Evolutionary conservation across 2,888 invertebrate genomes (phyloP).

Genomic region (Alloplasta piceator): DNA sequence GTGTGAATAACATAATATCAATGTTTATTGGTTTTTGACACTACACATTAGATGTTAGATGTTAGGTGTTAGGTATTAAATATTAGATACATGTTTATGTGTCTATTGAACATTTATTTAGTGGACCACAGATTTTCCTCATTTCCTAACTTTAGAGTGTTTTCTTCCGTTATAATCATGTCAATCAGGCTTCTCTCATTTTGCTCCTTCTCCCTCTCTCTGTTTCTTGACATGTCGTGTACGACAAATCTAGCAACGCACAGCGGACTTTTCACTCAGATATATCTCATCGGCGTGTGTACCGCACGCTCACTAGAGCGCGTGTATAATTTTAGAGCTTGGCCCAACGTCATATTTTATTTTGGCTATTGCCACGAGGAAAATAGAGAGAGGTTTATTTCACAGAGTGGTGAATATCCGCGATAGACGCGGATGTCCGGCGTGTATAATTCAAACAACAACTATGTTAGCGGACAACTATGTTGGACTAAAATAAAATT

Average conservation of each 20-base stretch:
- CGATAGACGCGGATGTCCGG: slow-evolving; percentile 52
- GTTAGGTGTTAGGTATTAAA: no score
- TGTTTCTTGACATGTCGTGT: slow-evolving; percentile 2
- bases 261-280: slow-evolving; percentile 35
- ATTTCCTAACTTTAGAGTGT: no score
- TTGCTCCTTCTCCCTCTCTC: background rate
- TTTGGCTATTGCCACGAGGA: slow-evolving; percentile 63
- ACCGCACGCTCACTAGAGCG: slow-evolving; percentile 23
- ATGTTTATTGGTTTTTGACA: no score
- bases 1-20: no score
- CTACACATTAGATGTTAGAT: no score
- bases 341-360: slow-evolving; percentile 74
- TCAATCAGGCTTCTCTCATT: background rate
- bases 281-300: slow-evolving; percentile 33
- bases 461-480: slow-evolving; percentile 29
- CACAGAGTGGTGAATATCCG: slow-evolving; percentile 10
- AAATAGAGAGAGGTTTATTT: slow-evolving; percentile 14
- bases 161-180: no score
- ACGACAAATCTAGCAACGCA: slow-evolving; percentile 35
- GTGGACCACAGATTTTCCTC: no score
- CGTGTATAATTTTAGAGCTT: slow-evolving; percentile 75
- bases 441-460: slow-evolving; percentile 9
- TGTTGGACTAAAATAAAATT: no score
- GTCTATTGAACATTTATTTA: no score
- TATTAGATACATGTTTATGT: no score